Base-by-base conservation (phyloP, 2,888 invertebrate species). In the Agrochola lychnidis region DNA sequence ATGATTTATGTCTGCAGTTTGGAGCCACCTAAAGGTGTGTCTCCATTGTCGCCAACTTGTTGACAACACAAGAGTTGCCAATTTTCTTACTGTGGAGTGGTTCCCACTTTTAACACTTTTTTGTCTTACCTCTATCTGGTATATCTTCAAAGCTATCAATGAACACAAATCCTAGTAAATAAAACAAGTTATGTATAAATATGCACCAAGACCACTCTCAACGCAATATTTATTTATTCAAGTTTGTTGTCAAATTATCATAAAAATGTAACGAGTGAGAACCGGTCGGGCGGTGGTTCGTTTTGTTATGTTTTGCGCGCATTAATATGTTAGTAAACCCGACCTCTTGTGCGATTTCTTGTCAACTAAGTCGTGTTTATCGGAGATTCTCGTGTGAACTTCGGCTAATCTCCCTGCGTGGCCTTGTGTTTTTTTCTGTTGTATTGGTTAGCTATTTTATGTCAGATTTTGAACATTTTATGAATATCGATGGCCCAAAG, bases 221-320 rank as follows among this genome's bases (percentile, higher is more conserved):
- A 75, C 30, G 59, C 70, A 73, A 70, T 76, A 78, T 81, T 80
- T 81, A 75, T 81, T 71, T 80, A 73, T 79, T 72, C 82, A 79
- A 76, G 76, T 78, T 75, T 63, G 63, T 79, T 77, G 79, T 79
- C 71, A 78, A 83, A 87, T 87, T 88, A 88, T 80, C 87, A 88
- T 87, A 85, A 83, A 84, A 87, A 88, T 88, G 85, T 82, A 30
- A 73, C 70, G 30, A 42, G 22, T 63, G 67, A 67, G 61, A 79
- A 79, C 86, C 76, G 78, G 87, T 80, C 62, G 51, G 51, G 19
- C 14, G 36, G 2, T 30, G 10, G 51, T 78, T 73, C 76, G 70
- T 74, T 87, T 76, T 74, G 71, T 85, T 82, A 16, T 76, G 86
- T 83, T 83, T 80, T 69, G 78, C 48, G 62, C 71, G 73, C 78